A percentile compares a stretch with the other conserved stretches of the same genome.
phyloP scores from a whole-genome alignment of 1,140 invertebrate genomes.

The Ylistrum balloti region DNA sequence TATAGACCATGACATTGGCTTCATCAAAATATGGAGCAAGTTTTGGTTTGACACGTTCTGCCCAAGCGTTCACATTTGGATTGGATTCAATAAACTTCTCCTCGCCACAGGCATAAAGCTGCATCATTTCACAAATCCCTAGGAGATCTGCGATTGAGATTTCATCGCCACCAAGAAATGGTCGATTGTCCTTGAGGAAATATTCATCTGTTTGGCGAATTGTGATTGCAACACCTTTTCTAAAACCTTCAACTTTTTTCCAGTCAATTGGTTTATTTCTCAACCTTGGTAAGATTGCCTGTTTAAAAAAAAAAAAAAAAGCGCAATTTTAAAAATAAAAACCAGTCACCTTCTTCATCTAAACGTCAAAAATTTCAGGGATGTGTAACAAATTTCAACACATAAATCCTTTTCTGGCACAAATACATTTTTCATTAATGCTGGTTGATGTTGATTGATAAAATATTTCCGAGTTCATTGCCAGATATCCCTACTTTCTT shows the following conservation, averaged over 20 bases:
- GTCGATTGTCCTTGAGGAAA: slow-evolving; percentile 82
- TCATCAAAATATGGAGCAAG: slow-evolving; percentile 87
- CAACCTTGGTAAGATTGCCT: slow-evolving; percentile 74
- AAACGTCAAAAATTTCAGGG: no score
- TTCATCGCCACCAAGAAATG: slow-evolving; percentile 87
- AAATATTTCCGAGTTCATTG: no score
- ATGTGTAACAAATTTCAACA: no score
- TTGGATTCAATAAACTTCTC: slow-evolving; percentile 86
- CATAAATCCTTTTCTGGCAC: no score
- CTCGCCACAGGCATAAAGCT: slow-evolving; percentile 88
- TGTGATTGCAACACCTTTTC: slow-evolving; percentile 71
- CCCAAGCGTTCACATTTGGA: slow-evolving; percentile 86
- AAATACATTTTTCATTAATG: no score
- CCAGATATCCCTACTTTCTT: no score
- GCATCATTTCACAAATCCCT: slow-evolving; percentile 92
- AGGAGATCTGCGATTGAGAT: slow-evolving; percentile 91
- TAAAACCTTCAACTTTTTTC: slow-evolving; percentile 70
- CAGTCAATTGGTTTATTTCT: slow-evolving; percentile 70
- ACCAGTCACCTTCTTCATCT: no score
- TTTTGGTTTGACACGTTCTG: slow-evolving; percentile 85
- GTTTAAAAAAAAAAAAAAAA: neutral
- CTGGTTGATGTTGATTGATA: no score
- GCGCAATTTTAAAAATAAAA: no score
- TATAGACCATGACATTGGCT: slow-evolving; percentile 83
- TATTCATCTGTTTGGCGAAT: slow-evolving; percentile 81